Base-by-base conservation (phyloP, 2,113 vertebrate genomes). In the Gopherus flavomarginatus region DNA sequence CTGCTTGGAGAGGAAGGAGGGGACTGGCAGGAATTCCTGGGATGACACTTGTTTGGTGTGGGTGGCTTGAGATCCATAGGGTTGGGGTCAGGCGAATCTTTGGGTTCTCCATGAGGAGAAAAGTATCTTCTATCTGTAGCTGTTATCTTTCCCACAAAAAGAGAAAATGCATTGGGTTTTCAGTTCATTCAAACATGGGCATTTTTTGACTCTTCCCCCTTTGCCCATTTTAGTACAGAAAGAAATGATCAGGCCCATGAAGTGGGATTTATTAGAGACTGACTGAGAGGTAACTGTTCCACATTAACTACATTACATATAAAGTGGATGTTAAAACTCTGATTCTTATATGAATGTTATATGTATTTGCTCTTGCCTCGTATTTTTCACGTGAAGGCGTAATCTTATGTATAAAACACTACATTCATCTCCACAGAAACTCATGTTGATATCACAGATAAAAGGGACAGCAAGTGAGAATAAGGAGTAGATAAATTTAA, bases 81-180 rank as follows among this genome's bases (percentile, higher is more conserved):
- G 65, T 88, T 87, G 86, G 29, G 52, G 29, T 83, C 44, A 53
- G 7, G 75, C 54, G 35, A 50, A 7, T n/a, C 69, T 81, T 24
- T 31, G 53, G 3, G 19, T 2, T 22, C 78, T 78, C 50, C 1
- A 1, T n/a, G 83, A 53, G 29, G 0, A n/a, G 81, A 90, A 75
- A 50, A 11, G 0, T 1, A 14, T 0, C 77, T 78, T 38, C 75
- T 31, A 62, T 1, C 38, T 2, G 0, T 12, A 26, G 44, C 53
- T 88, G 44, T 62, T 88, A 2, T 26, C 49, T 82, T 54, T 38
- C 75, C 57, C 52, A 47, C 62, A 42, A 72, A 77, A 54, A 44
- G 9, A 14, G 26, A 42, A 4, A 26, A 5, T 19, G 12, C 0
- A 22, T 26, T 17, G 44, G 49, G 56, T 62, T 83, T 62, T 38